Base-by-base conservation (phyloP, 2,888 invertebrate species). In the Gastracanthus pulcherrimus region DNA sequence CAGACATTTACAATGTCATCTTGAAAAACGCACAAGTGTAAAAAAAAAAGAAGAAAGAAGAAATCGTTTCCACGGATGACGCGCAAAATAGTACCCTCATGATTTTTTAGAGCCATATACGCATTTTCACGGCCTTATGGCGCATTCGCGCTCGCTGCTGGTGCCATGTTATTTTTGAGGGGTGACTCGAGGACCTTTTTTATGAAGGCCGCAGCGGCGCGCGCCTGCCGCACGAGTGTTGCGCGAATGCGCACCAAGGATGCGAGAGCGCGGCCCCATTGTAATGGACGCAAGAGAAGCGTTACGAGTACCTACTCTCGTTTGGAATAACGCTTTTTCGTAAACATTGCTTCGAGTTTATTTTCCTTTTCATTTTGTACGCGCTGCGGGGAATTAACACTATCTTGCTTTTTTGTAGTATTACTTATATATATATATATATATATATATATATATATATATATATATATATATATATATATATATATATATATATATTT, bases 81-180 rank as follows among this genome's bases (percentile, higher is more conserved):
- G 83, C 78, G 85, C 83, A 84, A 84, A 85, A 87, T 82, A 85
- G 84, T 83, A 84, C 86, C 86, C 86, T 86, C 86, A 87, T 89
- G 87, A 88, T 88, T 89, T 88, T 89, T 89, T 88, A 81, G 78
- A 82, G 88, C 88, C 85, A 80, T 13, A 19, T 69, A 78, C 82
- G 84, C 86, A 81, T 84, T 87, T 87, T 87, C 84, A 88, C 86
- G 86, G 86, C 84, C 87, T 86, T 87, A 87, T 85, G 87, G 85
- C 84, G 80, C 82, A n/a, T n/a, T 76, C 72, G 71, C 81, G 66
- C 31, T 11, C n/a, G 34, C 82, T 76, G 76, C 81, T 81, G 82
- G 77, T 84, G 80, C 82, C 76, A 70, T 86, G 85, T 88, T 89
- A 87, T 89, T 89, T 89, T 85, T 86, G 85, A 86, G 86, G 89